Base-by-base conservation (phyloP, 1,140 invertebrate species). In the Semibalanus balanoides region DNA sequence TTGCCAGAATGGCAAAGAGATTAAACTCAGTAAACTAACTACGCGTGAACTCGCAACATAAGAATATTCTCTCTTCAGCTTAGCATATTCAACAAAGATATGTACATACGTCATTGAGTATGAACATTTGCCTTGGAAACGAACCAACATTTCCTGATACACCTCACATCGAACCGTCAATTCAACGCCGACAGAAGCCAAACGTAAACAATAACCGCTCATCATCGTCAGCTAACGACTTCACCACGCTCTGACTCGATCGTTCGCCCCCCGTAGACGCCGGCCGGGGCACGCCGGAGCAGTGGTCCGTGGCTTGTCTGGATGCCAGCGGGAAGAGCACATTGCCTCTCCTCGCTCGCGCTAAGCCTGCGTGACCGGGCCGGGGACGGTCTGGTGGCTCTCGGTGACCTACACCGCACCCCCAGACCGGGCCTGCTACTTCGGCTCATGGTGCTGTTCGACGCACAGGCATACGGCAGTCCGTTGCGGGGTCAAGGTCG, bases 371-470 rank as follows among this genome's bases (percentile, higher is more conserved):
- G 94, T n/a, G n/a, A n/a, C 82, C 87, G 92, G 0, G 89, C 87
- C 73, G 94, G 94, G 74, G 87, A 90, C 43, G 89, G 91, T 79
- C 86, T n/a, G 90, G 3, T 94, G 90, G 88, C 86, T 90, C 22
- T 94, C n/a, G n/a, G 93, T 82, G 93, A 95, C n/a, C 82, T 96
- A 96, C 82, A 87, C 89, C 0, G 88, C 93, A 0, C n/a, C 85
- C 88, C 0, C 84, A 87, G 40, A 84, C 89, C 31, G 94, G 94
- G 35, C n/a, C n/a, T n/a, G n/a, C 84, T 93, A 75, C 93, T 96
- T 85, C 93, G 92, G 74, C 89, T 97, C 14, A 94, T 95, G 81
- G 88, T 97, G 29, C 94, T 94, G 84, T 95, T 94, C 82, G 92
- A 91, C 79, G 93, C 93, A 43, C 89, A 91, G 73, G 92, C 96